Evolutionary conservation across 2,888 invertebrate genomes (phyloP).

Genomic region (Parapristionchus giblindavisi): DNA sequence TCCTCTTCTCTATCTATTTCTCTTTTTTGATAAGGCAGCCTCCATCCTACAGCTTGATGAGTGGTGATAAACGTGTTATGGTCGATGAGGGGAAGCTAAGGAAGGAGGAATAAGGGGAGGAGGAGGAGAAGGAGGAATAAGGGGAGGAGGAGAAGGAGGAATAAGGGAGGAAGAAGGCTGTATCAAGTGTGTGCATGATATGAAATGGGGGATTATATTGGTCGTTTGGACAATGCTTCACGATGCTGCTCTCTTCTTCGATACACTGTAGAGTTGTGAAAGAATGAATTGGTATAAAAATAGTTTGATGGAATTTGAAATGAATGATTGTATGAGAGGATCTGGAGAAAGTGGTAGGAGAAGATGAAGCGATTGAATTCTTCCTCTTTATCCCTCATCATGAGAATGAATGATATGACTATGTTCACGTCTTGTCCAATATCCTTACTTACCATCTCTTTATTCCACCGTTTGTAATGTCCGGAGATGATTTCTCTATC

Average conservation of each 20-base stretch:
- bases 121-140: slow-evolving; percentile 16
- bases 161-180: not conserved
- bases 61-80: slow-evolving; percentile 30
- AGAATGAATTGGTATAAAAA: not conserved
- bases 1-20: not conserved
- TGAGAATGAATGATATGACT: too few relatives aligned
- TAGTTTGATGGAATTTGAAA: not conserved
- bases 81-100: too few relatives aligned
- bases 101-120: not conserved
- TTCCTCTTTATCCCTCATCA: too few relatives aligned
- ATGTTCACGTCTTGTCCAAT: too few relatives aligned
- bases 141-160: not conserved
- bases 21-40: too few relatives aligned
- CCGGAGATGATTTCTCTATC: too few relatives aligned
- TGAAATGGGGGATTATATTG: not conserved
- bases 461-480: too few relatives aligned
- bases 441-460: too few relatives aligned
- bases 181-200: not conserved
- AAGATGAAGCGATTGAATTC: too few relatives aligned
- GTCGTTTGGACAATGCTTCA: not conserved
- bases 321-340: not conserved
- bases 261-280: not conserved
- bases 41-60: slow-evolving; percentile 22
- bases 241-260: not conserved
- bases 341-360: too few relatives aligned